Conservation (phyloP, 23 tunicate species). For the Trididemnum nubilum region DNA sequence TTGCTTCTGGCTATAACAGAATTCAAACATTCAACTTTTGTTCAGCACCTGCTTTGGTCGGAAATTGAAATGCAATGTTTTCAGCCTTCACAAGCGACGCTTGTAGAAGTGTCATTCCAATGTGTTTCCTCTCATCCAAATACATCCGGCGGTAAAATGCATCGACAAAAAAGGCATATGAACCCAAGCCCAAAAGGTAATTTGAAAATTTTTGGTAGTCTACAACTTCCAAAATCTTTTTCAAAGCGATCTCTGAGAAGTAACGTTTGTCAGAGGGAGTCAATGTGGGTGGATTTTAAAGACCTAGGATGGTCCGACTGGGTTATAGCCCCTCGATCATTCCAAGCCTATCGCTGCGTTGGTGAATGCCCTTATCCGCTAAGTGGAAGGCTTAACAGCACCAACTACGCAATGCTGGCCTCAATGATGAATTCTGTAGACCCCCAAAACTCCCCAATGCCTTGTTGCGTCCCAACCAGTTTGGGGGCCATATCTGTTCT, state of each 20-base stretch:
- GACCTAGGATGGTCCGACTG: constrained; percentile 84
- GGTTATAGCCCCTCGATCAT: constrained; percentile 79
- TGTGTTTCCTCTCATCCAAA: neutral
- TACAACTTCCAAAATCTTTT: neutral
- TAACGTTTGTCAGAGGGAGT: constrained; percentile 51
- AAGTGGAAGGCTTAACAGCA: constrained; percentile 56
- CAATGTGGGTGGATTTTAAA: constrained; percentile 67
- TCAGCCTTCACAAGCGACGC: neutral
- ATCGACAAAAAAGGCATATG: neutral
- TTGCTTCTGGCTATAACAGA: neutral
- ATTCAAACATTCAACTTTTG: neutral
- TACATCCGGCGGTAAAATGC: neutral
- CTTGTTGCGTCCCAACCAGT: constrained; percentile 81
- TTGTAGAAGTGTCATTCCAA: neutral
- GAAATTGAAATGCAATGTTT: neutral
- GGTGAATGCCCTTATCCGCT: constrained; percentile 88
- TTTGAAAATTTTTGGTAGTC: neutral
- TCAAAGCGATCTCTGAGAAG: constrained; percentile 20
- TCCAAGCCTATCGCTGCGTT: constrained; percentile 73
- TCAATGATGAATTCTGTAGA: constrained; percentile 79
- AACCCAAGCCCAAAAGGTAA: neutral
- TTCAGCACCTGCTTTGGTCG: neutral
- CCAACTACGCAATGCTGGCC: constrained; percentile 73
- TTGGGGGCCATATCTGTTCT: constrained; percentile 51
- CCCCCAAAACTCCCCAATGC: constrained; percentile 38